A percentile compares a stretch with the other conserved stretches of the same genome.
phyloP scores from a whole-genome alignment of 2,888 invertebrate genomes.

The Tethea ocularis region DNA sequence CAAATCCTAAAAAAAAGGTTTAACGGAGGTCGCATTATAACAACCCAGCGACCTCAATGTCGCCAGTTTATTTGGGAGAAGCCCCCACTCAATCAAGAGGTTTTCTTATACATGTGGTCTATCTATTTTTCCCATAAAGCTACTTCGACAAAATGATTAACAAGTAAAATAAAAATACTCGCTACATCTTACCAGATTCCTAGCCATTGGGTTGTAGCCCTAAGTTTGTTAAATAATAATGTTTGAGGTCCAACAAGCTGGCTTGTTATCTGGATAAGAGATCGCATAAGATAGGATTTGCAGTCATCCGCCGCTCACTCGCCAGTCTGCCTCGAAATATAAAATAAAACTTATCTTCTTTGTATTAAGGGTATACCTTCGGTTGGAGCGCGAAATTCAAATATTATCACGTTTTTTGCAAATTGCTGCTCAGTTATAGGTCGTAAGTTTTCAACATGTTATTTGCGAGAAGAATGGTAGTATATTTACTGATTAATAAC shows the following conservation, averaged over 20 bases:
- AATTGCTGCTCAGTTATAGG: too few relatives aligned
- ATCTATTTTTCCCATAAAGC: neutral
- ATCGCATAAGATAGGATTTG: slow-evolving; percentile 4
- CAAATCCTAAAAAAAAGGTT: too few relatives aligned
- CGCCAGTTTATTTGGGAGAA: too few relatives aligned
- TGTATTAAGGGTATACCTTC: neutral
- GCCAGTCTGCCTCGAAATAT: neutral
- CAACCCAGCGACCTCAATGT: too few relatives aligned
- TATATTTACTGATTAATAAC: too few relatives aligned
- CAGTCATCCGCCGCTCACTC: neutral
- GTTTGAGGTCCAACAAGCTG: neutral
- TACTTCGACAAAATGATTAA: neutral
- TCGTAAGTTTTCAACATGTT: too few relatives aligned
- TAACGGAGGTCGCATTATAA: too few relatives aligned
- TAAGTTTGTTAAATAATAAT: neutral
- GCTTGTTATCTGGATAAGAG: too few relatives aligned
- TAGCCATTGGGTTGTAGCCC: neutral
- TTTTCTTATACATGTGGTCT: neutral
- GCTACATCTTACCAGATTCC: neutral
- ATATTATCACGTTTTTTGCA: too few relatives aligned
- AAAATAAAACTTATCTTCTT: neutral
- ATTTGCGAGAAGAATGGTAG: too few relatives aligned
- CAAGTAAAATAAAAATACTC: neutral
- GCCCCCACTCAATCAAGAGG: neutral
- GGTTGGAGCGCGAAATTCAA: too few relatives aligned